Conservation (phyloP, 2,113 vertebrate genomes). For the Excalfactoria chinensis region DNA sequence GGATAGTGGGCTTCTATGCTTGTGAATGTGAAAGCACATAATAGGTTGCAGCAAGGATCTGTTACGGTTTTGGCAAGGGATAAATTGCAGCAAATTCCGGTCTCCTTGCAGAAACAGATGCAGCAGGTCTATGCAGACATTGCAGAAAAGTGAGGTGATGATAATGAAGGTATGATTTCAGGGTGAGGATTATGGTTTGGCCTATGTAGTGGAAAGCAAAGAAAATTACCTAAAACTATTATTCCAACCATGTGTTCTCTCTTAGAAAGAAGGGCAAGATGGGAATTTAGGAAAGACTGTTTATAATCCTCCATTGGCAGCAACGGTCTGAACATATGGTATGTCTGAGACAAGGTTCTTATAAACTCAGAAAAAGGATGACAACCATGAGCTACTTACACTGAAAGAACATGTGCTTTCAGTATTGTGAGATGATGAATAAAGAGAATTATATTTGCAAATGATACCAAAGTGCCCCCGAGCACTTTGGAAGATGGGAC, state of each 20-base stretch:
- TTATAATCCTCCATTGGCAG: constrained; percentile 58
- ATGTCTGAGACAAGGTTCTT: constrained; percentile 50
- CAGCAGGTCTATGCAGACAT: neutral
- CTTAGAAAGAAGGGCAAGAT: constrained; percentile 7
- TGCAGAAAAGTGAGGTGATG: neutral
- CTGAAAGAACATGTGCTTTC: constrained; percentile 58
- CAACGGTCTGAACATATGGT: constrained; percentile 50
- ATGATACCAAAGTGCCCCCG: constrained; percentile 41
- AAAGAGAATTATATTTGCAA: constrained; percentile 62
- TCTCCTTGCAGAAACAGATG: neutral
- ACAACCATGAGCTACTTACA: constrained; percentile 31
- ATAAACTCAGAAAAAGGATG: constrained; percentile 9
- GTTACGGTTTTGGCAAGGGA: neutral
- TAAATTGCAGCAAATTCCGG: neutral
- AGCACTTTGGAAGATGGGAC: constrained; percentile 32
- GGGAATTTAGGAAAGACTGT: neutral
- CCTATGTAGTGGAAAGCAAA: neutral
- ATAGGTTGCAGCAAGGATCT: neutral
- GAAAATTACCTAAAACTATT: neutral
- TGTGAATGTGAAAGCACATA: neutral
- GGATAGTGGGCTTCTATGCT: neutral
- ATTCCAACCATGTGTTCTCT: neutral
- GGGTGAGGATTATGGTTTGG: neutral
- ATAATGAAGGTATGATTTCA: neutral
- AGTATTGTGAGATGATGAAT: constrained; percentile 39